Conservation (phyloP, 2,797 vertebrate species). For the Spatula clypeata region DNA sequence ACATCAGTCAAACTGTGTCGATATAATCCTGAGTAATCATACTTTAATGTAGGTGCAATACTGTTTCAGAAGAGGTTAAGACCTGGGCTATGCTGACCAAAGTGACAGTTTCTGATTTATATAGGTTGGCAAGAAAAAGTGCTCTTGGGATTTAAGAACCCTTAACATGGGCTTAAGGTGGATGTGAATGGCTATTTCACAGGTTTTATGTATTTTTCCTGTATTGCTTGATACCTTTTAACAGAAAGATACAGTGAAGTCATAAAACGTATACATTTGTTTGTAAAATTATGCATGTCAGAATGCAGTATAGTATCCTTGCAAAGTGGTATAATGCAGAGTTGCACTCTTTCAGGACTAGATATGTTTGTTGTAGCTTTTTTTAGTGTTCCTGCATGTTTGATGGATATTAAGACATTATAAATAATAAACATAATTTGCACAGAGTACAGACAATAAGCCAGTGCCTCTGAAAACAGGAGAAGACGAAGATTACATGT, state of each 20-base stretch:
- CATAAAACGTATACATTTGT: not conserved
- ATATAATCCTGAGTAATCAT: not conserved
- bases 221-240: not conserved
- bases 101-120: not conserved
- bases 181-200: not conserved
- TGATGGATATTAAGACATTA: not conserved
- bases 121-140: not conserved
- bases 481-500: constrained; percentile 92
- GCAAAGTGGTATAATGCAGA: not conserved
- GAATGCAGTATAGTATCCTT: not conserved
- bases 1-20: fast-evolving
- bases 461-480: constrained; percentile 89
- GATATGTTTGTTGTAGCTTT: not conserved
- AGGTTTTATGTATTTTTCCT: not conserved
- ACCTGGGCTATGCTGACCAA: not conserved
- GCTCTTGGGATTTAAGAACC: not conserved
- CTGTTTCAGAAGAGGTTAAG: not conserved
- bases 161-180: not conserved
- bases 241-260: not conserved
- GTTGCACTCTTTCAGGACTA: not conserved
- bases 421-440: constrained; percentile 38
- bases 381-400: not conserved
- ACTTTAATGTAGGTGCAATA: not conserved
- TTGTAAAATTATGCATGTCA: not conserved
- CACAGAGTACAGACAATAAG: constrained; percentile 89